Base-by-base conservation (phyloP, 2,888 invertebrate genomes). In the Labia minor region DNA sequence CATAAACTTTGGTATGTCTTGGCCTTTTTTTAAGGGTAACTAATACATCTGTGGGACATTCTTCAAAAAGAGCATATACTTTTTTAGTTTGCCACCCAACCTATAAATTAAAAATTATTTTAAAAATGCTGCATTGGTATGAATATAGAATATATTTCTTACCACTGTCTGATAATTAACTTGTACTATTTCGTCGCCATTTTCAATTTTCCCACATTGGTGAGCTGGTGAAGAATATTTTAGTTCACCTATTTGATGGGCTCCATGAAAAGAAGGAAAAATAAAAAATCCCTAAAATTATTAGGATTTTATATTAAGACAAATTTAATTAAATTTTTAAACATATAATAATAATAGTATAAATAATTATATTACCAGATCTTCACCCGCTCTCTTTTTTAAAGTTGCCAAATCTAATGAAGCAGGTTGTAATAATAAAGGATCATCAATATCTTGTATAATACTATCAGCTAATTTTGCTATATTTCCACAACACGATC, bases 181-280 rank as follows among this genome's bases (percentile, higher is more conserved):
- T 82, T 95, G 93, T 61, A 97, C 89, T 72, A 98, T 92, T 81
- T 98, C 97, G 79, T 98, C 97, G 0, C 96, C 97, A 73, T 90
- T 89, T 78, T 95, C 95, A 74, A 98, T 89, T 79, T 92, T 92
- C 1, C 91, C 91, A 72, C 92, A 91, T 37, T 90, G 86, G 79
- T 95, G 94, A 61, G 96, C 95, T 1, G 95, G 93, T 65, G 94
- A 93, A 74, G 93, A 89, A 78, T 89, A 89, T 76, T 93, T 92
- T 66, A 96, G 89, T 75, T 91, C 90, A 18, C 90, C 90, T 68
- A 98, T 89, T 76, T 92, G 90, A 75, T 84, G 84, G 6, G 81
- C 78, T 4, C 85, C 84, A 77, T 89, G 89, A 78, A 89, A 91
- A 61, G 90, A 90, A 10, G 94, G 90, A 74, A 90, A 85, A 72